phyloP scores from a whole-genome alignment of 2,113 vertebrate genomes.

The Rallus limicola region DNA sequence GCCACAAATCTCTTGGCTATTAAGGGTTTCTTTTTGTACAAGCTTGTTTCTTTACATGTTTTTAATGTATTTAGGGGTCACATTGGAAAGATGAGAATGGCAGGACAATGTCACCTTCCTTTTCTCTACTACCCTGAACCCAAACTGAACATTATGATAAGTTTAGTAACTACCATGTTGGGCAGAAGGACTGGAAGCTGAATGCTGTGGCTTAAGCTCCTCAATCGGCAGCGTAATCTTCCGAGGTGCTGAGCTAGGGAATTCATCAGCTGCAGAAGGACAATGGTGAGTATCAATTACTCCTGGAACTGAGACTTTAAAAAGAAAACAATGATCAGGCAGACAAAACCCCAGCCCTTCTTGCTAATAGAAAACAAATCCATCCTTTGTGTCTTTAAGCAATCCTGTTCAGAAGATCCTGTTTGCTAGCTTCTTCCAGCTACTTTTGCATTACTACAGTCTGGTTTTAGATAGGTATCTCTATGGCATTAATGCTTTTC shows the following conservation, averaged over 20 bases:
- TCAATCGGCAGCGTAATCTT: background rate
- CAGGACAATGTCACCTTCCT: background rate
- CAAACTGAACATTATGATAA: background rate
- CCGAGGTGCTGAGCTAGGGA: background rate
- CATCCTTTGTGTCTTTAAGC: background rate
- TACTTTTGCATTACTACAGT: background rate
- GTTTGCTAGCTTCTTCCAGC: background rate
- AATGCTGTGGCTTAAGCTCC: background rate
- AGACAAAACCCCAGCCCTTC: background rate
- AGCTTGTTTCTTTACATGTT: background rate
- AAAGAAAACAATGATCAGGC: background rate
- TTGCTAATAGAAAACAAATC: background rate
- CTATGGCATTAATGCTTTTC: background rate
- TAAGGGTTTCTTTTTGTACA: background rate
- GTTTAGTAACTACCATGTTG: background rate
- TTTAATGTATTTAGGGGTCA: background rate
- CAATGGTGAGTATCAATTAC: background rate
- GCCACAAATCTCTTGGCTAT: background rate
- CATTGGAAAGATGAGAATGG: background rate
- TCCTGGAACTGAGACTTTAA: background rate
- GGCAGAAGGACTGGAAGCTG: background rate
- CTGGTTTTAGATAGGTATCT: background rate
- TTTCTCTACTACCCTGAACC: background rate
- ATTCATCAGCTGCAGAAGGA: background rate
- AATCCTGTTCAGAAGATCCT: background rate